phyloP scores from a whole-genome alignment of 2,888 invertebrate genomes.

The Metacarcinus magister region DNA sequence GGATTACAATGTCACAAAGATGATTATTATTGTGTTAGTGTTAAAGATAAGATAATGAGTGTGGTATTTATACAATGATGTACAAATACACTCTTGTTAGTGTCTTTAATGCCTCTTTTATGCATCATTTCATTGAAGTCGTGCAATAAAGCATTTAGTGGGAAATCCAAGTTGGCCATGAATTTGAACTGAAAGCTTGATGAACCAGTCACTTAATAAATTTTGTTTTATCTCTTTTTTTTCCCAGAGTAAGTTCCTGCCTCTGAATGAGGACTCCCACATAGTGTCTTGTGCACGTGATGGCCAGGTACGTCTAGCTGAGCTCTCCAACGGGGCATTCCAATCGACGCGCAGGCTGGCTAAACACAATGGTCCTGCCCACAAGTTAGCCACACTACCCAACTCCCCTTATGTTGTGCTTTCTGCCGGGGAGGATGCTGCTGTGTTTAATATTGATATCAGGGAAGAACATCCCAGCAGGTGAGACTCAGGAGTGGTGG shows the following conservation, averaged over 20 bases:
- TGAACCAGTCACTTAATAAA: not conserved
- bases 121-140: no score
- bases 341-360: slow-evolving; percentile 88
- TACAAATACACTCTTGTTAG: no score
- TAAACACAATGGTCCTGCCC: slow-evolving; percentile 91
- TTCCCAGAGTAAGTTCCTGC: slow-evolving; percentile 91
- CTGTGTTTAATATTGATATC: slow-evolving; percentile 92
- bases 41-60: no score
- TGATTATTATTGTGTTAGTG: no score
- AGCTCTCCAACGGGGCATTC: slow-evolving; percentile 86
- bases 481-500: slow-evolving; percentile 84
- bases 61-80: no score
- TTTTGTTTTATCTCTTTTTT: not conserved
- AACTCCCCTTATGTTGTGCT: slow-evolving; percentile 86
- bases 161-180: no score
- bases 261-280: slow-evolving; percentile 91
- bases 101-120: no score
- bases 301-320: slow-evolving; percentile 90
- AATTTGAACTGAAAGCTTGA: no score
- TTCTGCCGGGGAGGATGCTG: slow-evolving; percentile 95
- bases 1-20: no score
- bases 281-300: slow-evolving; percentile 95
- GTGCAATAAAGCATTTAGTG: no score
- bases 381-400: slow-evolving; percentile 92
- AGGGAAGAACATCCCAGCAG: slow-evolving; percentile 89